Evolutionary conservation across 2,888 invertebrate genomes (phyloP).

Genomic region (Drosophila demipolita): DNA sequence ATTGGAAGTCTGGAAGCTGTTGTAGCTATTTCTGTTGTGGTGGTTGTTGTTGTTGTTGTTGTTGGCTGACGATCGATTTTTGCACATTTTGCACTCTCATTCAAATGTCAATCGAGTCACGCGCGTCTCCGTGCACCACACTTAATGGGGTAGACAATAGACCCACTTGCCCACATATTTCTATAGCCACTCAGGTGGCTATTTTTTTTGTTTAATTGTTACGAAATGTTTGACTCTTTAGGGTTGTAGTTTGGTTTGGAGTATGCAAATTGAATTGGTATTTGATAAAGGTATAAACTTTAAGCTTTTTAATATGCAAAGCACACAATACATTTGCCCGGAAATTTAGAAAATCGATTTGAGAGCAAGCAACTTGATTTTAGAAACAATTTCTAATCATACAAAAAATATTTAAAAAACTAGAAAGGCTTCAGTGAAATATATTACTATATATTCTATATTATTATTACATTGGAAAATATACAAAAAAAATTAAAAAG

Average conservation of each 20-base stretch:
- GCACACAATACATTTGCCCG: background rate
- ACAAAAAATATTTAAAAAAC: background rate
- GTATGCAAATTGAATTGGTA: background rate
- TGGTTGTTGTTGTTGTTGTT: slow-evolving; percentile 15
- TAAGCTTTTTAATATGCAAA: background rate
- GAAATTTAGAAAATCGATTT: background rate
- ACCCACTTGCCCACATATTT: slow-evolving; percentile 69
- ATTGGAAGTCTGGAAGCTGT: slow-evolving; percentile 12
- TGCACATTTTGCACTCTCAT: slow-evolving; percentile 73
- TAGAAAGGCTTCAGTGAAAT: background rate
- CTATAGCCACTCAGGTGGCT: slow-evolving; percentile 4
- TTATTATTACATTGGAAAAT: too few relatives aligned
- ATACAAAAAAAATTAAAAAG: background rate
- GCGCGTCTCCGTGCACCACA: slow-evolving; percentile 46
- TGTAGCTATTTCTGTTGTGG: slow-evolving; percentile 21
- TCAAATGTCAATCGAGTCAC: slow-evolving; percentile 80
- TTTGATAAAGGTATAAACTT: background rate
- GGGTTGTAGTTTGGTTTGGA: background rate
- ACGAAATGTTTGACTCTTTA: slow-evolving; percentile 1
- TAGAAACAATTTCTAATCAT: background rate
- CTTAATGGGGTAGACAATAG: slow-evolving; percentile 43
- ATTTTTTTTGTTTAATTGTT: slow-evolving; percentile 7
- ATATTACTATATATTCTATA: too few relatives aligned
- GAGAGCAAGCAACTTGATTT: background rate
- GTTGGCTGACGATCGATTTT: slow-evolving; percentile 57